Evolutionary conservation across 2,888 invertebrate species (phyloP).

Genomic region (Carcina quercana): DNA sequence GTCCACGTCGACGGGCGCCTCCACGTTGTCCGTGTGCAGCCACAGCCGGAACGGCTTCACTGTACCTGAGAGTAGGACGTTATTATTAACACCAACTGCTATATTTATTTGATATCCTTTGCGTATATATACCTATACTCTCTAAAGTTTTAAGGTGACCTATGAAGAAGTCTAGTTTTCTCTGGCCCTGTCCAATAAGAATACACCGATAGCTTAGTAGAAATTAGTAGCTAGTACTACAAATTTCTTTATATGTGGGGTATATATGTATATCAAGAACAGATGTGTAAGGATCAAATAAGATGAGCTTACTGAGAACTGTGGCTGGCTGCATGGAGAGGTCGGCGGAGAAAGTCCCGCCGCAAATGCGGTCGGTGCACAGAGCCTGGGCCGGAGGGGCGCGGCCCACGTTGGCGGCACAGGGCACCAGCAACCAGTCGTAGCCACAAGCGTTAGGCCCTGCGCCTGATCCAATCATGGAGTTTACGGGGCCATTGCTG

Average conservation of each 20-base stretch:
- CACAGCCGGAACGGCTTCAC: constrained; percentile 86
- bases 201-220: too few relatives aligned
- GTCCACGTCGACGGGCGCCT: constrained; percentile 82
- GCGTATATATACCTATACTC: too few relatives aligned
- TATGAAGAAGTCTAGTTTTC: too few relatives aligned
- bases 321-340: constrained; percentile 79
- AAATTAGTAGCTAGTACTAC: too few relatives aligned
- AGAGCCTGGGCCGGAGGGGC: constrained; percentile 70
- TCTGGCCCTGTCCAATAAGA: too few relatives aligned
- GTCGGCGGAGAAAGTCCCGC: constrained; percentile 85
- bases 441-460: constrained; percentile 81
- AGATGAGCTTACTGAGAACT: constrained; percentile 78
- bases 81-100: too few relatives aligned
- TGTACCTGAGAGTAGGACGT: too few relatives aligned
- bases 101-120: too few relatives aligned
- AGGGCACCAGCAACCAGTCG: constrained; percentile 88
- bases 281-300: too few relatives aligned
- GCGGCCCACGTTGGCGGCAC: constrained; percentile 80
- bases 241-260: too few relatives aligned
- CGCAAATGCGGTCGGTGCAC: constrained; percentile 88
- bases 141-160: neutral
- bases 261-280: too few relatives aligned
- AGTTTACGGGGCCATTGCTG: constrained; percentile 78
- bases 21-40: constrained; percentile 85
- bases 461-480: constrained; percentile 80